These are phyloP conservation scores for Halesus radiatus DNA, from an alignment of 1,140 invertebrate species.

Conservation along the genomic window DNA sequence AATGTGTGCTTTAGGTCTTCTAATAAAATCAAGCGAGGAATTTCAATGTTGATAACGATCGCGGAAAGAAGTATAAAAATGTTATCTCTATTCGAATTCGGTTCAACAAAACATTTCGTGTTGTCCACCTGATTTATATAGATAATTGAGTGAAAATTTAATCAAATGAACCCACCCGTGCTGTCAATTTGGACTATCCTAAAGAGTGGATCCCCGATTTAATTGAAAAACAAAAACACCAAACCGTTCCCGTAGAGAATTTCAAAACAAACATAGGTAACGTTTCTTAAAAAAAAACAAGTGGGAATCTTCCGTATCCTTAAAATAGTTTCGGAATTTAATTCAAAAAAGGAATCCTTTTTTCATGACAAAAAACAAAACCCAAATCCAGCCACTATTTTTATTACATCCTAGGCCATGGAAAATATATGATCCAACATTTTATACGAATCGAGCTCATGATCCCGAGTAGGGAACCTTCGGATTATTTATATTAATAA, in stretches of 20 bases:
- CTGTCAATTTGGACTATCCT: constrained; percentile 51
- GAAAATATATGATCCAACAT: constrained; percentile 42
- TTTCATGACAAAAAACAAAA: background rate
- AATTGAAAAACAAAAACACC: background rate
- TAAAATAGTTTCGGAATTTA: constrained; percentile 29
- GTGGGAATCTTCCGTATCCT: constrained; percentile 8
- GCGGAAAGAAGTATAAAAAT: background rate
- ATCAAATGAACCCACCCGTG: constrained; percentile 52
- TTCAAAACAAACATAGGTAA: constrained; percentile 8
- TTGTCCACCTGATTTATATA: constrained; percentile 45
- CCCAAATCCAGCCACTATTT: constrained; percentile 43
- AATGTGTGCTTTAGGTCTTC: too few species aligned
- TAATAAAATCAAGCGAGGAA: too few species aligned
- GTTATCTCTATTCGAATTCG: background rate
- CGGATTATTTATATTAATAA: constrained; percentile 8
- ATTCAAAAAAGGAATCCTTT: constrained; percentile 37
- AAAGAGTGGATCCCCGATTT: constrained; percentile 14
- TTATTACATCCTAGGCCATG: constrained; percentile 42
- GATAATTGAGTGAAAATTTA: constrained; percentile 56
- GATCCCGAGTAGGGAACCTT: background rate
- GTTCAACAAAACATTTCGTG: constrained; percentile 9
- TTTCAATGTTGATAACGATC: background rate
- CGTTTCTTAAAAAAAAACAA: constrained; percentile 14
- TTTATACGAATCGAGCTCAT: background rate
- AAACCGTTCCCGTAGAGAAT: background rate